A percentile compares a stretch with the other conserved stretches of the same genome.
Conservation (phyloP, 2,113 vertebrate species). For the Podiceps cristatus region DNA sequence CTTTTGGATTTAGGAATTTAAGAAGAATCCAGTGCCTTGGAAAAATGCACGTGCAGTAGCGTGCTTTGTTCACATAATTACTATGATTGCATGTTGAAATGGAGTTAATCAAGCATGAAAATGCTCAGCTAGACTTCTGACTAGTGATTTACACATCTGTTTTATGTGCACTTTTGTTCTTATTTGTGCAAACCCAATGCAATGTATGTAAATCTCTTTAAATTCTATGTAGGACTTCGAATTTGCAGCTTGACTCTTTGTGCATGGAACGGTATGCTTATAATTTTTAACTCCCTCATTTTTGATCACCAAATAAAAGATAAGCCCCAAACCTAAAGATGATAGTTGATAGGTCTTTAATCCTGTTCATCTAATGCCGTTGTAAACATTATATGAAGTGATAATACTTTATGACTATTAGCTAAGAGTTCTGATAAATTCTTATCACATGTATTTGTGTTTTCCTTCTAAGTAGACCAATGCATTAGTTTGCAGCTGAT, state of each 20-base stretch:
- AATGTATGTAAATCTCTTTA: not conserved
- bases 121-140: not conserved
- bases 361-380: not conserved
- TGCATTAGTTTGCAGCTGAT: not conserved
- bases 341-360: not conserved
- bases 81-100: not conserved
- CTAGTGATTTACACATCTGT: not conserved
- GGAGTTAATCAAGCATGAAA: constrained; percentile 31
- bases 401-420: not conserved
- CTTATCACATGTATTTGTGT: not conserved
- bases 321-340: not conserved
- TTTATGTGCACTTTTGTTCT: not conserved
- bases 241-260: not conserved
- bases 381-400: not conserved
- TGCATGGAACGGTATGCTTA: not conserved
- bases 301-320: not conserved
- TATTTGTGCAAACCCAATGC: not conserved
- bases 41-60: not conserved
- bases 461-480: not conserved
- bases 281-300: not conserved
- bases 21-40: not conserved
- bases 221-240: not conserved
- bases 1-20: not conserved
- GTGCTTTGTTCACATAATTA: constrained; percentile 28
- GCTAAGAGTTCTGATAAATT: not conserved